phyloP scores from a whole-genome alignment of 2,888 invertebrate species.

The Ecliptopera silaceata region DNA sequence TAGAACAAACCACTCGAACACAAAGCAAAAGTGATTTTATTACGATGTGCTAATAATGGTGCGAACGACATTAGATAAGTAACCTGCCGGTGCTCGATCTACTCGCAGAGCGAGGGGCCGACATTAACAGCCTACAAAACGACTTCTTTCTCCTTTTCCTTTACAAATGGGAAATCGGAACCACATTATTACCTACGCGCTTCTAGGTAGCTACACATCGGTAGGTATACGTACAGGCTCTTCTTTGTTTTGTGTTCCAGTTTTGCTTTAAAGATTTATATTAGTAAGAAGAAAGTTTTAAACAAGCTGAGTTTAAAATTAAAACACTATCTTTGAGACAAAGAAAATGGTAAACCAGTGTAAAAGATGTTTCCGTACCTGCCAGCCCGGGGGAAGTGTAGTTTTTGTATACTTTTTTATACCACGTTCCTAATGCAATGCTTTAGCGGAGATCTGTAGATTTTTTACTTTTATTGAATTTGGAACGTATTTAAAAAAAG shows the following conservation, averaged over 20 bases:
- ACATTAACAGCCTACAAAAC: slow-evolving; percentile 54
- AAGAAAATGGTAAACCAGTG: slow-evolving; percentile 26
- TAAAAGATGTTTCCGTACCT: slow-evolving; percentile 26
- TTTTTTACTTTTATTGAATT: not conserved
- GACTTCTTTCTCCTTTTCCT: slow-evolving; percentile 56
- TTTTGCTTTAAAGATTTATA: slow-evolving; percentile 38
- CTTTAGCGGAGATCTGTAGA: slow-evolving; percentile 2
- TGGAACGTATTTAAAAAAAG: not conserved
- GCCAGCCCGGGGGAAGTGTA: slow-evolving; percentile 12
- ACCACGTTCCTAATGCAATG: slow-evolving; percentile 1
- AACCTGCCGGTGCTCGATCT: slow-evolving; percentile 29
- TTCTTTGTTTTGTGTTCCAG: slow-evolving; percentile 32
- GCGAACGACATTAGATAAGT: slow-evolving; percentile 37
- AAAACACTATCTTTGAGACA: slow-evolving; percentile 36
- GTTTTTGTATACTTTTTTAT: slow-evolving; percentile 19
- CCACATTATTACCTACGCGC: slow-evolving; percentile 51
- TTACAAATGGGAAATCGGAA: slow-evolving; percentile 62
- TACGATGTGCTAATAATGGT: slow-evolving; percentile 38
- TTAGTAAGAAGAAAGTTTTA: slow-evolving; percentile 29
- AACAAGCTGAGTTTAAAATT: slow-evolving; percentile 30
- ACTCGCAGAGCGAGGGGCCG: slow-evolving; percentile 39
- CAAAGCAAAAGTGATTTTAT: slow-evolving; percentile 44
- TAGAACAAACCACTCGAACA: slow-evolving; percentile 46
- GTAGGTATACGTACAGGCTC: slow-evolving; percentile 24
- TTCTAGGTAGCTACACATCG: slow-evolving; percentile 24